Percentiles rank a stretch among this genome's conserved stretches.
Evolutionary conservation across 2,888 invertebrate species (phyloP).

Genomic region (Acrobasis repandana): DNA sequence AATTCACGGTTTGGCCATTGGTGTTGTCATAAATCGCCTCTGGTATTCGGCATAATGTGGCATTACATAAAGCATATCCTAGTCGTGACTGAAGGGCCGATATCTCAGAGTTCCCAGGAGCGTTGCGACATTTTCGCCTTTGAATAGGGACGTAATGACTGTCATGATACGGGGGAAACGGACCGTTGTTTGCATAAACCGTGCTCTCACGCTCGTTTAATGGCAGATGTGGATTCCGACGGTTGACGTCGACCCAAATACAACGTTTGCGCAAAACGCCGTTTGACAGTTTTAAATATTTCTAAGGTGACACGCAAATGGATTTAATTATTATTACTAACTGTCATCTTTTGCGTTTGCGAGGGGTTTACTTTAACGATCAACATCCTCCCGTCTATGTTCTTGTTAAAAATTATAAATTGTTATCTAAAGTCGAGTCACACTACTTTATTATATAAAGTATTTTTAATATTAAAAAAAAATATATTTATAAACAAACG

Average conservation of each 20-base stretch:
- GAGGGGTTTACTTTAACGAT: neutral
- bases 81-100: slow-evolving; percentile 67
- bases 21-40: slow-evolving; percentile 64
- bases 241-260: slow-evolving; percentile 54
- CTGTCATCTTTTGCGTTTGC: neutral
- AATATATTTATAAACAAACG: too few species aligned
- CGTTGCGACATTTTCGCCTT: slow-evolving; percentile 58
- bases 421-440: too few species aligned
- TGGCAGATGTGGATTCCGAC: slow-evolving; percentile 44
- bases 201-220: slow-evolving; percentile 67
- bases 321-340: slow-evolving; percentile 1
- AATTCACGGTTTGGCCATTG: slow-evolving; percentile 39
- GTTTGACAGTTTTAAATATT: slow-evolving; percentile 48
- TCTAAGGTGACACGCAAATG: slow-evolving; percentile 19
- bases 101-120: slow-evolving; percentile 59
- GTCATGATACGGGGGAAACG: slow-evolving; percentile 62
- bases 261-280: slow-evolving; percentile 46
- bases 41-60: slow-evolving; percentile 51
- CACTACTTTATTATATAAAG: too few species aligned
- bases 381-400: neutral
- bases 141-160: slow-evolving; percentile 60
- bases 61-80: slow-evolving; percentile 65
- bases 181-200: slow-evolving; percentile 69
- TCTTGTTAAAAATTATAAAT: too few species aligned
- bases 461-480: too few species aligned